These are phyloP conservation scores for Xenentodon cancila DNA, from an alignment of 2,797 vertebrate genomes.

Conservation along the genomic window DNA sequence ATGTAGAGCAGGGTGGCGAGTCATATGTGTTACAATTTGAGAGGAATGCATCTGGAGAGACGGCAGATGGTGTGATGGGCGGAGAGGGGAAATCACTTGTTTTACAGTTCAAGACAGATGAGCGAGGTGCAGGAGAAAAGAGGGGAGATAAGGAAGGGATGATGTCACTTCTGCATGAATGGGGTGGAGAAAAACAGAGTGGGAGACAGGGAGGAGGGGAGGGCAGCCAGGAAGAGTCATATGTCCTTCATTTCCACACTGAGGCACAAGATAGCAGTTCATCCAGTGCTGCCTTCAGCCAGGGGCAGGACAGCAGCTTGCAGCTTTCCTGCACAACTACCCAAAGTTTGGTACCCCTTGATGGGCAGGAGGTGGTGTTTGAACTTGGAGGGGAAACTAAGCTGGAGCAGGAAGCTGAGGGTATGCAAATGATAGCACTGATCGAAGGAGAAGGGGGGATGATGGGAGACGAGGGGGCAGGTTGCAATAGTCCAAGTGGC, in stretches of 20 bases:
- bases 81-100: slow-evolving; percentile 77
- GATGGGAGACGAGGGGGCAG: slow-evolving; percentile 58
- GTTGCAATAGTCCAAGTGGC: slow-evolving; percentile 48
- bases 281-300: slow-evolving; percentile 55
- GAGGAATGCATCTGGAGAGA: slow-evolving; percentile 59
- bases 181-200: slow-evolving; percentile 73
- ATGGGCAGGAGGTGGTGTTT: slow-evolving; percentile 83
- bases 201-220: slow-evolving; percentile 53
- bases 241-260: slow-evolving; percentile 83
- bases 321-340: slow-evolving; percentile 75
- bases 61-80: slow-evolving; percentile 44
- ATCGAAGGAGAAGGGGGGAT: slow-evolving; percentile 76
- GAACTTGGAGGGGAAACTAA: slow-evolving; percentile 78
- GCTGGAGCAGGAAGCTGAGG: slow-evolving; percentile 68
- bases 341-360: slow-evolving; percentile 77
- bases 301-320: slow-evolving; percentile 65
- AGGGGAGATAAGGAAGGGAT: slow-evolving; percentile 68
- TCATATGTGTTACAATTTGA: slow-evolving; percentile 83
- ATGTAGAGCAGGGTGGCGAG: slow-evolving; percentile 55
- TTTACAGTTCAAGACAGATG: slow-evolving; percentile 78
- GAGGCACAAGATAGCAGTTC: slow-evolving; percentile 64
- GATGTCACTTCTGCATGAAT: slow-evolving; percentile 83
- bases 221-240: slow-evolving; percentile 74
- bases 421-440: slow-evolving; percentile 85
- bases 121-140: slow-evolving; percentile 64